Percentiles rank a stretch among this genome's conserved stretches.
Evolutionary conservation across 2,113 vertebrate genomes (phyloP).

Genomic region (Bufo bufo): DNA sequence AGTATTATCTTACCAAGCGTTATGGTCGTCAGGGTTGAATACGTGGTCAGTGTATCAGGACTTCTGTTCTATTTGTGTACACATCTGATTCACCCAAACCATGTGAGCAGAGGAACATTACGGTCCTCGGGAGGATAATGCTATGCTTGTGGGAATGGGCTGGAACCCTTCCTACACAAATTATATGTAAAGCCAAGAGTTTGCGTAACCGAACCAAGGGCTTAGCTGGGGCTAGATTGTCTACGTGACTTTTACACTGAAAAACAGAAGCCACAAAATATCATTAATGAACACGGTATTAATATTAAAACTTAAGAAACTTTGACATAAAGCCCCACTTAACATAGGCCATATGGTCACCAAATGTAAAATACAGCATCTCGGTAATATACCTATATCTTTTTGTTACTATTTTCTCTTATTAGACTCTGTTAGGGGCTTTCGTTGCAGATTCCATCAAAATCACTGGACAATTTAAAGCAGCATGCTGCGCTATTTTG

Average conservation of each 20-base stretch:
- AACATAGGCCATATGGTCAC: too few species aligned
- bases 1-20: not conserved
- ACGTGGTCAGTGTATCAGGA: not conserved
- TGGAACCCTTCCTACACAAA: not conserved
- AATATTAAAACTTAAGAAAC: too few species aligned
- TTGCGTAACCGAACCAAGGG: not conserved
- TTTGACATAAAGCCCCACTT: too few species aligned
- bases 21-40: not conserved
- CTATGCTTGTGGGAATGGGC: slow-evolving; percentile 20
- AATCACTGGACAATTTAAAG: too few species aligned
- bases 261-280: not conserved
- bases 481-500: too few species aligned
- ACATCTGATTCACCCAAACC: not conserved
- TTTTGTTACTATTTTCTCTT: too few species aligned
- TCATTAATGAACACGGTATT: not conserved
- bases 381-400: too few species aligned
- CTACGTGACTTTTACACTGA: not conserved
- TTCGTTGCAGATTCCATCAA: too few species aligned
- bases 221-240: not conserved
- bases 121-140: not conserved
- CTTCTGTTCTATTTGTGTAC: not conserved
- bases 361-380: too few species aligned
- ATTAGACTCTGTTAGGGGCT: too few species aligned
- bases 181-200: not conserved
- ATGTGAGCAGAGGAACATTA: not conserved